phyloP scores from a whole-genome alignment of 2,113 vertebrate species.

The Salvelinus sp. region DNA sequence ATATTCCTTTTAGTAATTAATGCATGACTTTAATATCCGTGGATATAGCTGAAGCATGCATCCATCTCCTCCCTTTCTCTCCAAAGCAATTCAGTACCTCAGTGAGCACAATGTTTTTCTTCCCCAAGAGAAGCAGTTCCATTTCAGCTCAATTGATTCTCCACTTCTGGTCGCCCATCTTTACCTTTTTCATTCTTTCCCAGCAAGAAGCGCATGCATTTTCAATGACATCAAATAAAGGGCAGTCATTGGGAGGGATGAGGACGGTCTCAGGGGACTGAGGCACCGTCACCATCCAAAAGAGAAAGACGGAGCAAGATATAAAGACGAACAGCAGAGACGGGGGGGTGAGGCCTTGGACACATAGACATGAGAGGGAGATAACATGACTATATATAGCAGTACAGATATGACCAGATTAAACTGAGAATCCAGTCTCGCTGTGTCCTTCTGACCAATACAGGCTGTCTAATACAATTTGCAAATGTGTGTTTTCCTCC shows the following conservation, averaged over 20 bases:
- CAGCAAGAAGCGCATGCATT: conserved; percentile 59
- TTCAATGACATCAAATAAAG: conserved; percentile 72
- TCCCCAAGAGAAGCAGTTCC: conserved; percentile 65
- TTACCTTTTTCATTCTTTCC: conserved; percentile 51
- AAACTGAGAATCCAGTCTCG: conserved; percentile 16
- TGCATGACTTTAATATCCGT: conserved; percentile 30
- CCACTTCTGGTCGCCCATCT: conserved; percentile 54
- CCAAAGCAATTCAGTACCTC: conserved; percentile 65
- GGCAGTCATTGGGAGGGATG: conserved; percentile 68
- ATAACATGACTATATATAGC: conserved; percentile 34
- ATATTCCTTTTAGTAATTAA: conserved; percentile 58
- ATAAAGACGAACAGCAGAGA: conserved; percentile 29
- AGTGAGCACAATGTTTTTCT: conserved; percentile 64
- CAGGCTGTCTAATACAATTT: neutral
- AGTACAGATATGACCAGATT: conserved; percentile 14
- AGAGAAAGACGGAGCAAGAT: conserved; percentile 49
- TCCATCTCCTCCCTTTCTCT: conserved; percentile 32
- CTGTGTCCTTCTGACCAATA: neutral
- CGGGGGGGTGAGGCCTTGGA: conserved; percentile 29
- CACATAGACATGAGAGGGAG: neutral
- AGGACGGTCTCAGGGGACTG: conserved; percentile 53
- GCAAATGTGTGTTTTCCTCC: conserved; percentile 2
- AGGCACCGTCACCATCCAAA: conserved; percentile 48
- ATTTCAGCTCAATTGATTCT: conserved; percentile 73
- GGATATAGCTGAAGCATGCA: conserved; percentile 51